Conservation (phyloP, 2,888 invertebrate species). For the Pimpla rufipes region DNA sequence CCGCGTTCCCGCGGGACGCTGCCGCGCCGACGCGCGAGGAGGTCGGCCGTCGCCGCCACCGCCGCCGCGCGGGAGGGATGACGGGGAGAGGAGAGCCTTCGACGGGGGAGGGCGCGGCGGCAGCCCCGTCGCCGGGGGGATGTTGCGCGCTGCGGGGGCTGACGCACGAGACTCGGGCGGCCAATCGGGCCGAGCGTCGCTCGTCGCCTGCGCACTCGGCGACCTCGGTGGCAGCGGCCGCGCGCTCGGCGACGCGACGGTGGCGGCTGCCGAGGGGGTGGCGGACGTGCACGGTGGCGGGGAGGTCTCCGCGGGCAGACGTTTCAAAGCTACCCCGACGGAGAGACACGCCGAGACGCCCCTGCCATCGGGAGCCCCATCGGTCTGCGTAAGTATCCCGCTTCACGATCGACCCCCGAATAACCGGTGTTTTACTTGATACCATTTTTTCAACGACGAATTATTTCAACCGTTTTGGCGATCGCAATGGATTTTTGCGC, state of each 20-base stretch:
- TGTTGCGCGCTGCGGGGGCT: constrained; percentile 78
- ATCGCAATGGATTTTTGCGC: too few species aligned
- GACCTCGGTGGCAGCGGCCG: constrained; percentile 24
- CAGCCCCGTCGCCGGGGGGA: constrained; percentile 57
- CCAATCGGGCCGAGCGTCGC: constrained; percentile 77
- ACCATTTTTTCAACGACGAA: not conserved
- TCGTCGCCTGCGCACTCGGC: constrained; percentile 67
- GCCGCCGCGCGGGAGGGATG: constrained; percentile 10
- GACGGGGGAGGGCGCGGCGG: constrained; percentile 46
- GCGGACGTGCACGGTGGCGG: constrained; percentile 80
- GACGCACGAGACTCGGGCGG: constrained; percentile 74
- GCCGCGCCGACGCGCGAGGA: constrained; percentile 58
- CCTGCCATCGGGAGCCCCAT: constrained; percentile 84
- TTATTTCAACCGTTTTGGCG: too few species aligned
- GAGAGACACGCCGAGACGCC: constrained; percentile 85
- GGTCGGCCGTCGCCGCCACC: constrained; percentile 17
- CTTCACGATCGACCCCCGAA: not conserved
- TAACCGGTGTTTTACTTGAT: not conserved
- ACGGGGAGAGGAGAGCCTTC: constrained; percentile 13
- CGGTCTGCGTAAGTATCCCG: constrained; percentile 83
- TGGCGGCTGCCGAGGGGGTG: constrained; percentile 64
- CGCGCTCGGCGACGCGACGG: constrained; percentile 39
- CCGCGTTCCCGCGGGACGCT: constrained; percentile 63
- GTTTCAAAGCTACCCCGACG: constrained; percentile 84
- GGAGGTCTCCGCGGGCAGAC: constrained; percentile 84